Evolutionary conservation across 2,888 invertebrate genomes (phyloP).

Genomic region (Drosophila niveifrons): DNA sequence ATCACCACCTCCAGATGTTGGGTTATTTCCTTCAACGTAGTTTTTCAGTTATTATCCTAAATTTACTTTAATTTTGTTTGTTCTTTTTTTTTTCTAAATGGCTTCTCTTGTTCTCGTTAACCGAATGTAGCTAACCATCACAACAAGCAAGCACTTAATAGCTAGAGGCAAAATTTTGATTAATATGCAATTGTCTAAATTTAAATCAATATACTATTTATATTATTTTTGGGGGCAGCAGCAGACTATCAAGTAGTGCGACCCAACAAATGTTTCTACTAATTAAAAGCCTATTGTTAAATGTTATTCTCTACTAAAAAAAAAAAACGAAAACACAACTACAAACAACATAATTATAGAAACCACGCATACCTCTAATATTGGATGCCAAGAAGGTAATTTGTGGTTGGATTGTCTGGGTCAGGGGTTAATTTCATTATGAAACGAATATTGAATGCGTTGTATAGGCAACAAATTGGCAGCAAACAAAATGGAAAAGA

Average conservation of each 20-base stretch:
- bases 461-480: constrained; percentile 50
- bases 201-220: background rate
- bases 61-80: background rate
- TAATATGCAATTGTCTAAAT: constrained; percentile 20
- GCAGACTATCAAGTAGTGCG: constrained; percentile 33
- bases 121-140: constrained; percentile 60
- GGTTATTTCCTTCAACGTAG: constrained; percentile 54
- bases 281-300: constrained; percentile 38
- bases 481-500: constrained; percentile 28
- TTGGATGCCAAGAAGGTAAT: constrained; percentile 82
- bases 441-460: constrained; percentile 8
- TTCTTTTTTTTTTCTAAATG: constrained; percentile 32
- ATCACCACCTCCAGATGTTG: constrained; percentile 57
- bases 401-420: constrained; percentile 26
- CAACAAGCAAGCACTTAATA: constrained; percentile 43
- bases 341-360: constrained; percentile 56
- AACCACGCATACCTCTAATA: constrained; percentile 77
- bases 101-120: constrained; percentile 45
- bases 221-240: constrained; percentile 8
- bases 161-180: constrained; percentile 9
- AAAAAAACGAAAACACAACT: constrained; percentile 1
- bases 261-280: constrained; percentile 33
- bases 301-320: constrained; percentile 51
- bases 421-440: constrained; percentile 1
- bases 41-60: constrained; percentile 28